A percentile compares a stretch with the other conserved stretches of the same genome.
Evolutionary conservation across 2,797 vertebrate genomes (phyloP).

Genomic region (Tokudaia muenninki): DNA sequence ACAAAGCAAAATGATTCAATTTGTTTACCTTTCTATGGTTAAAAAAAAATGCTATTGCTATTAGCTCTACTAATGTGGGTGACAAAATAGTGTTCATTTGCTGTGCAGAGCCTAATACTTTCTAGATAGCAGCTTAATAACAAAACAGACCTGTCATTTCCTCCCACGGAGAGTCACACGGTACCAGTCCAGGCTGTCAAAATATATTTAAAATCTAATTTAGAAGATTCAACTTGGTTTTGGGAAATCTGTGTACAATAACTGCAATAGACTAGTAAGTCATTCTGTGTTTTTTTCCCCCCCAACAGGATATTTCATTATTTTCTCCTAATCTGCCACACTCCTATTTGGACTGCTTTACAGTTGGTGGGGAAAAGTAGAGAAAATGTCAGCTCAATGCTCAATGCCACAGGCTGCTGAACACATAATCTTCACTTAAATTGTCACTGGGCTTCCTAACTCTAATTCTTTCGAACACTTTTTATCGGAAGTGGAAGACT

Average conservation of each 20-base stretch:
- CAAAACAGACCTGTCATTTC: conserved; percentile 87
- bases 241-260: conserved; percentile 79
- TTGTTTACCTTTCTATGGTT: conserved; percentile 71
- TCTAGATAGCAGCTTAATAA: conserved; percentile 87
- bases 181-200: conserved; percentile 87
- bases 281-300: conserved; percentile 53
- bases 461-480: background rate
- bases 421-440: background rate
- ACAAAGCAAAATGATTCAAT: conserved; percentile 80
- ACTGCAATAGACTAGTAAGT: conserved; percentile 82
- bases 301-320: conserved; percentile 64
- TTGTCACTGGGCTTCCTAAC: background rate
- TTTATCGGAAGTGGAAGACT: conserved; percentile 39
- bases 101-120: conserved; percentile 85
- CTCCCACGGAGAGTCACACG: conserved; percentile 83
- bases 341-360: conserved; percentile 16
- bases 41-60: conserved; percentile 62
- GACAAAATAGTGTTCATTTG: conserved; percentile 88
- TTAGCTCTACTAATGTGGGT: conserved; percentile 86
- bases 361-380: background rate
- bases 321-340: conserved; percentile 60
- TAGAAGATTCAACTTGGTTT: conserved; percentile 73
- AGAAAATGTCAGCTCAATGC: background rate
- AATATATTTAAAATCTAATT: conserved; percentile 89
- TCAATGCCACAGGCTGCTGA: background rate